Evolutionary conservation across 2,113 vertebrate species (phyloP).

Genomic region (Malaclemys terrapin): DNA sequence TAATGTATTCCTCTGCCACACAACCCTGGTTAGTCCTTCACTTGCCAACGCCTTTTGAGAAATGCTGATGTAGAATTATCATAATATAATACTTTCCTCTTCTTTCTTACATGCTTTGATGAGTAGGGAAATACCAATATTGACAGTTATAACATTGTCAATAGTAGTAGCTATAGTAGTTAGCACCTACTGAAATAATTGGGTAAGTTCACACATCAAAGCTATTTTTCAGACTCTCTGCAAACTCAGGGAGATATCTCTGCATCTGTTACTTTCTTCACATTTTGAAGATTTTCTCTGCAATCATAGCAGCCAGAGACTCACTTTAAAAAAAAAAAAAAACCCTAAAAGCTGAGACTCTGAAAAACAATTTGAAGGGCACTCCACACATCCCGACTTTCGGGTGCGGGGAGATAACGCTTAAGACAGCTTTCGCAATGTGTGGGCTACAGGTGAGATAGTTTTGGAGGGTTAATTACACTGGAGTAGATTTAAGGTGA

Average conservation of each 20-base stretch:
- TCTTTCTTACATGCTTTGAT: no score
- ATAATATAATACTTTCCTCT: no score
- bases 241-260: background rate
- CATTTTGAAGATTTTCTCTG: background rate
- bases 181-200: no score
- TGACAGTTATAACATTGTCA: background rate
- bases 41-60: no score
- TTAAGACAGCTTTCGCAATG: background rate
- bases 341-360: background rate
- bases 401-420: no score
- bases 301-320: background rate
- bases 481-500: fast-evolving
- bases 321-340: background rate
- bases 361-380: background rate
- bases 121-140: background rate
- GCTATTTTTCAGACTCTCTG: no score
- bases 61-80: no score
- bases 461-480: background rate
- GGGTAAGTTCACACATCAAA: no score
- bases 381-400: background rate
- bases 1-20: no score
- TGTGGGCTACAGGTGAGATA: background rate
- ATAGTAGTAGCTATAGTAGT: no score
- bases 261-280: background rate
- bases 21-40: no score